These are phyloP conservation scores for Patella pellucida DNA, from an alignment of 2,888 invertebrate species.

Conservation along the genomic window DNA sequence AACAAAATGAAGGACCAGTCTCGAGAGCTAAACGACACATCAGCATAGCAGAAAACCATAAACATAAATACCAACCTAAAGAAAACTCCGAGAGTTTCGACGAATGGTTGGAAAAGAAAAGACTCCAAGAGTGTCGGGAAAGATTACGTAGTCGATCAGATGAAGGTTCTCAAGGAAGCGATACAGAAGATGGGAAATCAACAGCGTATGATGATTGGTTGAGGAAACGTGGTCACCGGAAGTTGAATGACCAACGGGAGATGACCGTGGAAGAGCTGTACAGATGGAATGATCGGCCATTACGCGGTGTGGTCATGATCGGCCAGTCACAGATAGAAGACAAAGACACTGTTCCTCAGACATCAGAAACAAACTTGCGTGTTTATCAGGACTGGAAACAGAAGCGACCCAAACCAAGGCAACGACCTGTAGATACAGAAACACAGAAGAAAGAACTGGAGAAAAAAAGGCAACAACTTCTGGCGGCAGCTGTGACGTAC, in stretches of 20 bases:
- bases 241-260: conserved; percentile 13
- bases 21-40: conserved; percentile 30
- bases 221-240: conserved; percentile 28
- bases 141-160: conserved; percentile 32
- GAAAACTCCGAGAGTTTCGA: conserved; percentile 44
- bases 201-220: conserved; percentile 42
- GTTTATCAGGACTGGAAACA: conserved; percentile 48
- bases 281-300: conserved; percentile 24
- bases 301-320: conserved; percentile 28
- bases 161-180: conserved; percentile 33
- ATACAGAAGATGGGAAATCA: conserved; percentile 37
- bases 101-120: conserved; percentile 47
- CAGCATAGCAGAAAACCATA: conserved; percentile 31
- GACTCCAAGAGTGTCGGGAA: conserved; percentile 34
- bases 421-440: not conserved
- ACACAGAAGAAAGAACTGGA: conserved; percentile 41
- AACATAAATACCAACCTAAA: conserved; percentile 17
- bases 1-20: conserved; percentile 27
- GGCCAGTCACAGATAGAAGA: not conserved
- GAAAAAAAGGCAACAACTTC: conserved; percentile 49
- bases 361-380: conserved; percentile 37
- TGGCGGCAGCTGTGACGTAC: conserved; percentile 52
- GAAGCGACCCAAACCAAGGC: not conserved
- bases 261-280: conserved; percentile 25
- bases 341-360: not conserved